phyloP scores from a whole-genome alignment of 2,797 vertebrate species.

The Amblyraja radiata region DNA sequence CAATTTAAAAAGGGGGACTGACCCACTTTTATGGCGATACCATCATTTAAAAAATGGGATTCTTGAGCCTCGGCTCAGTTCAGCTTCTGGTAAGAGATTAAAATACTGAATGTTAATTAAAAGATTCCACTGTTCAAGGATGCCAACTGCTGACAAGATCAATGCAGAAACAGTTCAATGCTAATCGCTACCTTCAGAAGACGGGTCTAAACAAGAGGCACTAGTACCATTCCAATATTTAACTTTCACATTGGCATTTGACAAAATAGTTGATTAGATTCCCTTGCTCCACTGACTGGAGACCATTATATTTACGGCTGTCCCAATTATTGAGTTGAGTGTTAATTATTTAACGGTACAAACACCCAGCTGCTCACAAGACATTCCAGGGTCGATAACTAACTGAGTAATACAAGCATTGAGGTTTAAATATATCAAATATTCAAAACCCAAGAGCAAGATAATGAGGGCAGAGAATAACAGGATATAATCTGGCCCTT shows the following conservation, averaged over 20 bases:
- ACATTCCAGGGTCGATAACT: not conserved
- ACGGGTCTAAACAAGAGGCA: not conserved
- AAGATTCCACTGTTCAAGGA: not conserved
- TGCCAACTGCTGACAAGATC: not conserved
- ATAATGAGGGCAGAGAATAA: not conserved
- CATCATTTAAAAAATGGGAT: constrained; percentile 11
- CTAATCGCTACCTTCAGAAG: not conserved
- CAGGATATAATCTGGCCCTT: too few relatives aligned
- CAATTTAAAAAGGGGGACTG: not conserved
- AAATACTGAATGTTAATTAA: not conserved
- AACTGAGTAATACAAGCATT: not conserved
- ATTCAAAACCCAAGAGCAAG: not conserved
- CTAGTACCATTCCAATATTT: not conserved
- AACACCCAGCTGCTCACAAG: too few relatives aligned
- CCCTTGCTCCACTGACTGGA: not conserved
- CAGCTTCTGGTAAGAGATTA: not conserved
- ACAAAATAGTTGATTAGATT: not conserved
- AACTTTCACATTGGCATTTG: not conserved
- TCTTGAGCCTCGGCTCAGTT: constrained; percentile 7
- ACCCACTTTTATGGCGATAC: not conserved
- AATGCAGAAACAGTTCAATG: not conserved
- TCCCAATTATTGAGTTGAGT: not conserved
- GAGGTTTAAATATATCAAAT: not conserved
- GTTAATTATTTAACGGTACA: not conserved
- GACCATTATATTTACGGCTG: not conserved